Evolutionary conservation across 2,888 invertebrate genomes (phyloP).

Genomic region (Drosophila meridiana): DNA sequence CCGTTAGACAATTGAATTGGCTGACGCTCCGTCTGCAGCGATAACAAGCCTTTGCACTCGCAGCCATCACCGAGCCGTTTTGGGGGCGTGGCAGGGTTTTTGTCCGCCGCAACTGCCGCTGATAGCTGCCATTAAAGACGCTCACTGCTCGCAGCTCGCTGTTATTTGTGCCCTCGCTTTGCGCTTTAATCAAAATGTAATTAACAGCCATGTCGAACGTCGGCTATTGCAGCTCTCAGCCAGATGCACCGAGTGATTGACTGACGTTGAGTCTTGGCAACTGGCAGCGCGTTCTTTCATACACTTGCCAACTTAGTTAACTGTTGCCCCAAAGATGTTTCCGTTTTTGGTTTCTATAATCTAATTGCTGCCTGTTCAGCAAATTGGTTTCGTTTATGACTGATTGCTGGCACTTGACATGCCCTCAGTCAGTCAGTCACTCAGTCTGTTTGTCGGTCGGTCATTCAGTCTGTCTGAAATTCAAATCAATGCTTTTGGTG

Average conservation of each 20-base stretch:
- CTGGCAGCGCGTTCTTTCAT: conserved; percentile 5
- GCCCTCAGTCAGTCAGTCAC: background rate
- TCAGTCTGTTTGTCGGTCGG: background rate
- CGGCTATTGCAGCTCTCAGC: conserved; percentile 43
- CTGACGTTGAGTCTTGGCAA: conserved; percentile 29
- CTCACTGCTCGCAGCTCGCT: background rate
- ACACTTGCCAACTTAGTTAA: conserved; percentile 25
- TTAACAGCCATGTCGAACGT: conserved; percentile 59
- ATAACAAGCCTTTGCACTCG: conserved; percentile 35
- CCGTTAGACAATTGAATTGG: conserved; percentile 65
- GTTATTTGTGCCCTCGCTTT: conserved; percentile 27
- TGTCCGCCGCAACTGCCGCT: conserved; percentile 33
- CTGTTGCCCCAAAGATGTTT: conserved; percentile 19
- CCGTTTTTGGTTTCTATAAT: conserved; percentile 36
- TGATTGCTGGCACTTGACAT: conserved; percentile 34
- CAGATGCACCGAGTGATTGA: conserved; percentile 52
- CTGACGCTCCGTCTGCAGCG: conserved; percentile 3
- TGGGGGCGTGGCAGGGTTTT: conserved; percentile 19
- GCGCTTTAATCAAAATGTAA: conserved; percentile 77
- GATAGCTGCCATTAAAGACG: conserved; percentile 54
- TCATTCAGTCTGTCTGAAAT: conserved; percentile 7
- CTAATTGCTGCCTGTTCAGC: conserved; percentile 28
- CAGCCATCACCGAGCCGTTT: conserved; percentile 1
- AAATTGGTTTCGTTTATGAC: conserved; percentile 55
- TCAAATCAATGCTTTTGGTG: conserved; percentile 47